Base-by-base conservation (phyloP, 2,888 invertebrate genomes). In the Agrotis exclamationis region DNA sequence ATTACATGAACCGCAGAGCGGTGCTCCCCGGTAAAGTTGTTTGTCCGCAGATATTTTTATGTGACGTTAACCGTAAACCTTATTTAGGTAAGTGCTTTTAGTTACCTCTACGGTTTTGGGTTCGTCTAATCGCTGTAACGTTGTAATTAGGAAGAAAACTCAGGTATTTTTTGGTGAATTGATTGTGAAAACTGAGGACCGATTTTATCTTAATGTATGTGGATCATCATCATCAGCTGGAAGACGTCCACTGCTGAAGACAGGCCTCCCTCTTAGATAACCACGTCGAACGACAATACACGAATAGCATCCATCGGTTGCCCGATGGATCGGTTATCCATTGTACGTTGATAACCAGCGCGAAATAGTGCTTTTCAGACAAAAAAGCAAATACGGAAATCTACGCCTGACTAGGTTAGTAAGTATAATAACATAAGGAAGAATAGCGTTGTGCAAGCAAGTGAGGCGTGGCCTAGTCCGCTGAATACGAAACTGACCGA, bases 391-490 rank as follows among this genome's bases (percentile, higher is more conserved):
- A 53, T 59, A 48, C 56, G 33, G 60, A 64, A 68, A 57, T 22
- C 24, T 47, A 69, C 45, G 24, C 33, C 24, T 74, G 51, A 74
- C 16, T 64, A 39, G 39, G 80, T 20, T 18, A 63, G 39, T 39
- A 51, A 50, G 59, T 48, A 64, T 51, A 33, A 66, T 69, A 54
- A 1, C 48, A 28, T 59, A 63, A 60, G 65, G 68, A 80, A 75
- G 70, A 69, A 66, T 62, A 63, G 54, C 48, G 48, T 68, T 82
- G 59, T 66, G 68, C 68, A 78, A 76, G 64, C 45, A 66, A 74
- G 59, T 63, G 53, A 73, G 65, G 82, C 66, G 76, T 76, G 82
- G 77, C 74, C 72, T 70, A 79, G 63, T 74, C 73, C 56, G 51
- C 53, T 28, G 28, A 69, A 68, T 66, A 59, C 57, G 33, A 16